Percentiles rank a stretch among this genome's conserved stretches.
Conservation (phyloP, 2,113 vertebrate species). For the Barnardius zonarius region DNA sequence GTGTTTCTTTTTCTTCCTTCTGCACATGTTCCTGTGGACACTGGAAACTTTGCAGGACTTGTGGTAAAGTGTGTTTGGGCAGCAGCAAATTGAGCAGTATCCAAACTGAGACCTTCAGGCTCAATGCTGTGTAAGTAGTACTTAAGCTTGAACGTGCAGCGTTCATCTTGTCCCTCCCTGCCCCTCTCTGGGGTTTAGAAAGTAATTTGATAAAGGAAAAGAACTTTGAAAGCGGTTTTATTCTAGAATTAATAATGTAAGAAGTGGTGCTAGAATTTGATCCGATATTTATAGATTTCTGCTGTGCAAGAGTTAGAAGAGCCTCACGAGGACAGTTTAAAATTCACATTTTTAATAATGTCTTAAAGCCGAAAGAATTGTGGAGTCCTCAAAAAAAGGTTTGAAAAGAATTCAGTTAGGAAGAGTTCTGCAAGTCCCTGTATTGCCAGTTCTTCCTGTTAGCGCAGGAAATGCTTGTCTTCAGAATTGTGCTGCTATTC, state of each 20-base stretch:
- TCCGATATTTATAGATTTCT: constrained; percentile 36
- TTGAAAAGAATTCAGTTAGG: neutral
- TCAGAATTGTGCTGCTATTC: neutral
- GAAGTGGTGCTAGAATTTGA: neutral
- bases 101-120: neutral
- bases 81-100: neutral
- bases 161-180: fast-evolving
- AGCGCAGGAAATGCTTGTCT: neutral
- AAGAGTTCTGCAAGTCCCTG: neutral
- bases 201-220: neutral
- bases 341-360: neutral
- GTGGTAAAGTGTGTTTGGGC: neutral
- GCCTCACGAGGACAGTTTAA: neutral
- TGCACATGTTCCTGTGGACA: neutral
- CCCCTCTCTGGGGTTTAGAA: neutral
- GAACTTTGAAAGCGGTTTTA: neutral
- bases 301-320: neutral
- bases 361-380: neutral
- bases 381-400: neutral
- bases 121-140: neutral
- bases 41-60: neutral
- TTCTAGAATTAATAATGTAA: constrained; percentile 10
- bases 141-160: neutral
- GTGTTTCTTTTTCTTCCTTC: neutral
- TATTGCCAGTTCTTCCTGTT: neutral